Evolutionary conservation across 2,888 invertebrate genomes (phyloP).

Genomic region (Hylaea fasciaria): DNA sequence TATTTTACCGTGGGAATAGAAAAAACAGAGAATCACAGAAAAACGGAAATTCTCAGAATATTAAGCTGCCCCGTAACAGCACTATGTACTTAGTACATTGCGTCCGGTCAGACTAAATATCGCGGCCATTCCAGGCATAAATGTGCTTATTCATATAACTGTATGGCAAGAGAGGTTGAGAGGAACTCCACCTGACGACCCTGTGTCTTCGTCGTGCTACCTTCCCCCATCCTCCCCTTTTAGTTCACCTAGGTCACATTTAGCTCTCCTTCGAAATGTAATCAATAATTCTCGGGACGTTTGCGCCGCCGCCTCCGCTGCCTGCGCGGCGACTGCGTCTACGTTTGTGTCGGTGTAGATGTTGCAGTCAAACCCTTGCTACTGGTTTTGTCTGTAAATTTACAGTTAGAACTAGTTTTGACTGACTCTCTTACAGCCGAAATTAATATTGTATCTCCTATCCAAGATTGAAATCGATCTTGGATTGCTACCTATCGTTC

Average conservation of each 20-base stretch:
- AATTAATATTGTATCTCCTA: too few species aligned
- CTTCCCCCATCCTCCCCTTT: not conserved
- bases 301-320: not conserved
- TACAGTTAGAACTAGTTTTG: too few species aligned
- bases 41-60: not conserved
- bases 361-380: too few species aligned
- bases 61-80: not conserved
- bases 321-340: too few species aligned
- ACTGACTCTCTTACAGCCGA: too few species aligned
- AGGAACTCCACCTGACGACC: not conserved
- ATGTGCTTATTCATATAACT: too few species aligned
- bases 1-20: not conserved
- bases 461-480: too few species aligned
- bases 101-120: not conserved
- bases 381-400: too few species aligned
- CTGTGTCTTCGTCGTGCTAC: not conserved
- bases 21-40: not conserved
- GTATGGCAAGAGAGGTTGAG: not conserved
- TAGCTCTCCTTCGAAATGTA: conserved; percentile 2
- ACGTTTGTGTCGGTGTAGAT: too few species aligned
- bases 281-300: conserved; percentile 7
- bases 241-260: not conserved
- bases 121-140: conserved; percentile 6
- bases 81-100: not conserved
- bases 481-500: too few species aligned